Evolutionary conservation across 2,888 invertebrate species (phyloP).

Genomic region (Lacanobia wlatinum): DNA sequence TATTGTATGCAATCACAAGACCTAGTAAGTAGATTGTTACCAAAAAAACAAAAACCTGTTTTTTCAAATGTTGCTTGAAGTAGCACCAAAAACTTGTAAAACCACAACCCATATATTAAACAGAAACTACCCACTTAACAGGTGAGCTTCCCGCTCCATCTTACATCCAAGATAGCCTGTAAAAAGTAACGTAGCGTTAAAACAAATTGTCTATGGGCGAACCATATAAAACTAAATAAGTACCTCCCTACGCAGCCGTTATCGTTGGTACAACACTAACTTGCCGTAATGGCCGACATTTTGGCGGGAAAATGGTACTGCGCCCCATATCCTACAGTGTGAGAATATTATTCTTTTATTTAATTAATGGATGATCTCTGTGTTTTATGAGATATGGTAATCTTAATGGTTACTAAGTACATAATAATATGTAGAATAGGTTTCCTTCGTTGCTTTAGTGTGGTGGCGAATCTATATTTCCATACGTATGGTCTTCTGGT

Average conservation of each 20-base stretch:
- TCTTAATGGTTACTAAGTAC: constrained; percentile 3
- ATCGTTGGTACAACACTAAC: constrained; percentile 57
- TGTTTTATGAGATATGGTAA: constrained; percentile 17
- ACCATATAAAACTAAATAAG: constrained; percentile 53
- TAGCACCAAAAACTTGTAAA: not conserved
- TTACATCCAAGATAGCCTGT: constrained; percentile 40
- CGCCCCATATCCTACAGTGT: constrained; percentile 59
- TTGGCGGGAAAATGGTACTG: constrained; percentile 69
- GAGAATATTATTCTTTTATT: constrained; percentile 63
- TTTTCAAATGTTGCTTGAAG: not conserved
- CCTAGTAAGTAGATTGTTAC: too few species aligned
- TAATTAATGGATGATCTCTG: constrained; percentile 30
- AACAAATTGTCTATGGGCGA: constrained; percentile 55
- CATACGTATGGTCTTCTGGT: constrained; percentile 1
- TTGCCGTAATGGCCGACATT: constrained; percentile 68
- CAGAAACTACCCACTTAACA: constrained; percentile 27
- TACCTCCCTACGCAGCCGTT: constrained; percentile 58
- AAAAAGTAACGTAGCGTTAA: constrained; percentile 53
- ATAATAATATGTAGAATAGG: not conserved
- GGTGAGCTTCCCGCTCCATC: constrained; percentile 21
- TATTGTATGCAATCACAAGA: too few species aligned
- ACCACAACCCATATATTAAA: constrained; percentile 3
- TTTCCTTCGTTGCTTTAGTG: not conserved
- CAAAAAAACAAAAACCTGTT: not conserved
- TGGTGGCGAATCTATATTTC: constrained; percentile 5